phyloP scores from a whole-genome alignment of 2,797 vertebrate species.

The Carapus acus region DNA sequence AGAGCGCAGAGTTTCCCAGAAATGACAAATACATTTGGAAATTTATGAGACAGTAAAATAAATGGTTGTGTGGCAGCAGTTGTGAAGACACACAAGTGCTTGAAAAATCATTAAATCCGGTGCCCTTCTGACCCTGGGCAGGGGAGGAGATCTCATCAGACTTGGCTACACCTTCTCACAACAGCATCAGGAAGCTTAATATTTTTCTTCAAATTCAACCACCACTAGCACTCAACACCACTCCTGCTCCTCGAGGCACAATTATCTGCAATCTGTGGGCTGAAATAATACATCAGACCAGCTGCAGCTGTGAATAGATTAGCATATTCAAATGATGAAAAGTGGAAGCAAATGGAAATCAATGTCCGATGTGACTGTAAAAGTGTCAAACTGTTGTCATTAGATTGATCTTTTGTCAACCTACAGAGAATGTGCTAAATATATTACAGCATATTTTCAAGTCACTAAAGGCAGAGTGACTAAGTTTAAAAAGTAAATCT shows the following conservation, averaged over 20 bases:
- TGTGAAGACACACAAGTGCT: conserved; percentile 31
- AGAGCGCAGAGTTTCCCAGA: conserved; percentile 43
- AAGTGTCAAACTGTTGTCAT: conserved; percentile 22
- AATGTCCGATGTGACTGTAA: conserved; percentile 29
- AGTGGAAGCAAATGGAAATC: conserved; percentile 27
- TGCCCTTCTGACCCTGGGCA: conserved; percentile 37
- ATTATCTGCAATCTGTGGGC: conserved; percentile 48
- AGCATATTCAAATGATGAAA: conserved; percentile 42
- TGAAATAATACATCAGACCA: conserved; percentile 48
- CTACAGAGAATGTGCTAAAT: neutral
- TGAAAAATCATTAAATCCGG: conserved; percentile 17
- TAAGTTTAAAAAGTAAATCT: too few relatives aligned
- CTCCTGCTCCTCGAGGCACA: conserved; percentile 31
- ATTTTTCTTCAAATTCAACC: conserved; percentile 55
- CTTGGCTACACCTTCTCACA: conserved; percentile 52
- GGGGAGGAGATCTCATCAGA: conserved; percentile 62
- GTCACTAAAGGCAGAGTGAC: too few relatives aligned
- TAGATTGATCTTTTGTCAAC: conserved; percentile 17
- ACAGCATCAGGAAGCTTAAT: conserved; percentile 57
- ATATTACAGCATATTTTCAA: conserved; percentile 10
- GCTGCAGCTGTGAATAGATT: conserved; percentile 51
- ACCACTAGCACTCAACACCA: conserved; percentile 50
- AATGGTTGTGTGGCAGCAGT: conserved; percentile 27
- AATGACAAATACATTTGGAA: conserved; percentile 31
- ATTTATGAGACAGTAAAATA: conserved; percentile 20